Evolutionary conservation across 1,140 invertebrate genomes (phyloP).

Genomic region (Diorhabda carinulata): DNA sequence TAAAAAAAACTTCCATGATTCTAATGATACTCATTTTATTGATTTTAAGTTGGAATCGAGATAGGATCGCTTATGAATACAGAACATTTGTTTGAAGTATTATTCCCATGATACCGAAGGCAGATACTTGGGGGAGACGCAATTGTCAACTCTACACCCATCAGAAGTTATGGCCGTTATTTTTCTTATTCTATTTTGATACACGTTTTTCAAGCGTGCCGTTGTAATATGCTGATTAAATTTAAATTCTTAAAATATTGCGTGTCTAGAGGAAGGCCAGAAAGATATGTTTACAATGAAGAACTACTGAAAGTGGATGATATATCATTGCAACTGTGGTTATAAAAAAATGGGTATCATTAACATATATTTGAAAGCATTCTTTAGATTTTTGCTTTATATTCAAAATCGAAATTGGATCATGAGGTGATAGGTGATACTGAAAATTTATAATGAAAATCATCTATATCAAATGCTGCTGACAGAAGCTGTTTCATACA

Average conservation of each 20-base stretch:
- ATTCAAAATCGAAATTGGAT: too few relatives aligned
- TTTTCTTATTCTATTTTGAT: slow-evolving; percentile 40
- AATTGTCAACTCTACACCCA: slow-evolving; percentile 41
- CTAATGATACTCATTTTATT: background rate
- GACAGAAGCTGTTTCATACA: too few relatives aligned
- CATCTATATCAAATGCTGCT: too few relatives aligned
- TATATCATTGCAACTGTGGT: too few relatives aligned
- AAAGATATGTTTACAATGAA: slow-evolving; percentile 13
- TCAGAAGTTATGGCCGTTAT: slow-evolving; percentile 38
- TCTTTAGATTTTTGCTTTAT: too few relatives aligned
- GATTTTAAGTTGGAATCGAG: slow-evolving; percentile 4
- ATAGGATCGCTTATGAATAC: slow-evolving; percentile 12
- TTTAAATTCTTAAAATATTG: slow-evolving; percentile 25
- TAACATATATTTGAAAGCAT: too few relatives aligned
- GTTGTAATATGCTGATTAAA: slow-evolving; percentile 37
- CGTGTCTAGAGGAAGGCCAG: slow-evolving; percentile 4
- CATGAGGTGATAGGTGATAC: too few relatives aligned
- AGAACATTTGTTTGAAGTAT: slow-evolving; percentile 32
- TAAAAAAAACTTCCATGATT: too few relatives aligned
- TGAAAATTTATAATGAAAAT: too few relatives aligned
- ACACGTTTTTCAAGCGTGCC: slow-evolving; percentile 28
- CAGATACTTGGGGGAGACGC: slow-evolving; percentile 33
- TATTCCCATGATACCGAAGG: slow-evolving; percentile 31
- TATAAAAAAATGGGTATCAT: too few relatives aligned
- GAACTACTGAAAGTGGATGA: too few relatives aligned